Percentiles rank a stretch among this genome's conserved stretches.
These are phyloP conservation scores for Lissocephala sabroskyi DNA, from an alignment of 2,888 invertebrate genomes.

Conservation along the genomic window DNA sequence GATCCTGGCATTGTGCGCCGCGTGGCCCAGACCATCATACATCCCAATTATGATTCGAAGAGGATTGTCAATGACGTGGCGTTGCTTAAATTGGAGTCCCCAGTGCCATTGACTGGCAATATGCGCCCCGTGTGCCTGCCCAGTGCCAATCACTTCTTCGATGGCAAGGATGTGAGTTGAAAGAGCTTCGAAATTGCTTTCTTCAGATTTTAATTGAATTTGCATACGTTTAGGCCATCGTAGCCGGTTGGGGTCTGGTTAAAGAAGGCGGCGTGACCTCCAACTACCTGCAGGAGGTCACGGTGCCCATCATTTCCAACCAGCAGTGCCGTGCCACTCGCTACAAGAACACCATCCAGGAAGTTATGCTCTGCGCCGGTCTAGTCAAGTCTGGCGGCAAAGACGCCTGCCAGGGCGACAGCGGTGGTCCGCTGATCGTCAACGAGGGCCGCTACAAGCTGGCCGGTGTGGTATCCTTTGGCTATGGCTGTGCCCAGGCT, in stretches of 20 bases:
- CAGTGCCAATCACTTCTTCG: conserved; percentile 56
- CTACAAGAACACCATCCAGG: conserved; percentile 65
- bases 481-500: conserved; percentile 67
- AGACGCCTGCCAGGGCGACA: conserved; percentile 71
- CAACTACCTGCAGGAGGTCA: conserved; percentile 66
- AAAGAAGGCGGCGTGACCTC: conserved; percentile 65
- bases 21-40: conserved; percentile 54
- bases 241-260: conserved; percentile 70
- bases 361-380: conserved; percentile 71
- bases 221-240: conserved; percentile 62
- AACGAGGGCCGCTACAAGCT: conserved; percentile 62
- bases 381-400: conserved; percentile 67
- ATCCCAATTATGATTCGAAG: conserved; percentile 58
- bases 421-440: conserved; percentile 69
- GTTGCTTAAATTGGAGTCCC: conserved; percentile 56
- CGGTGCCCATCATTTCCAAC: conserved; percentile 69
- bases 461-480: conserved; percentile 69
- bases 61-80: conserved; percentile 69
- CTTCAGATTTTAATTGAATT: neutral
- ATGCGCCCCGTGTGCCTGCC: conserved; percentile 69
- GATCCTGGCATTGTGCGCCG: conserved; percentile 65
- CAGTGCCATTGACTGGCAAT: conserved; percentile 52
- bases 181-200: neutral
- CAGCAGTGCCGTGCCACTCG: conserved; percentile 61
- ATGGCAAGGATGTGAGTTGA: conserved; percentile 58